phyloP scores from a whole-genome alignment of 2,113 vertebrate genomes.

The Limnothrissa miodon region DNA sequence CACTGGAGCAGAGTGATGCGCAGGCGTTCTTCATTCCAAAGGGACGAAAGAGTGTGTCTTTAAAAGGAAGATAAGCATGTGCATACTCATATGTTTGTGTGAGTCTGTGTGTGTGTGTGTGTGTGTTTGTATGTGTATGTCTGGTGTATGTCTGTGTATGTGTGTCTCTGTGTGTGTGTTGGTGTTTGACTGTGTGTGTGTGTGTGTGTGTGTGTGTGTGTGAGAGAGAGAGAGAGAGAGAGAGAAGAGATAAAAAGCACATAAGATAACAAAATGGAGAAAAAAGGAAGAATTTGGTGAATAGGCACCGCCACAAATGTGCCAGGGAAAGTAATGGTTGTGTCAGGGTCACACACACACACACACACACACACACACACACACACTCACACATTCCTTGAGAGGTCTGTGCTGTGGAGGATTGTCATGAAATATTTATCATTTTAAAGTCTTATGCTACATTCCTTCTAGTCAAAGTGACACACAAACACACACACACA shows the following conservation, averaged over 20 bases:
- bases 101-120: neutral
- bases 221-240: neutral
- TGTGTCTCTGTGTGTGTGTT: neutral
- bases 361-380: neutral
- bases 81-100: too few relatives aligned
- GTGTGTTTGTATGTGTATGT: neutral
- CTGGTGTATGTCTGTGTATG: neutral
- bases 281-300: neutral
- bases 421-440: too few relatives aligned
- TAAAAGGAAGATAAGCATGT: too few relatives aligned
- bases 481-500: too few relatives aligned
- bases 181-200: neutral
- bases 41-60: neutral
- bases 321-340: neutral
- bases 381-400: neutral
- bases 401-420: too few relatives aligned
- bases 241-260: too few relatives aligned
- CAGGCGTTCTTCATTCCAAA: neutral
- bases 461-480: neutral
- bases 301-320: neutral
- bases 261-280: too few relatives aligned
- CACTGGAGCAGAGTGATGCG: neutral
- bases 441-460: too few relatives aligned
- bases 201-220: neutral
- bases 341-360: neutral